Conservation (phyloP, 1,140 invertebrate species). For the Leucophenga varia region DNA sequence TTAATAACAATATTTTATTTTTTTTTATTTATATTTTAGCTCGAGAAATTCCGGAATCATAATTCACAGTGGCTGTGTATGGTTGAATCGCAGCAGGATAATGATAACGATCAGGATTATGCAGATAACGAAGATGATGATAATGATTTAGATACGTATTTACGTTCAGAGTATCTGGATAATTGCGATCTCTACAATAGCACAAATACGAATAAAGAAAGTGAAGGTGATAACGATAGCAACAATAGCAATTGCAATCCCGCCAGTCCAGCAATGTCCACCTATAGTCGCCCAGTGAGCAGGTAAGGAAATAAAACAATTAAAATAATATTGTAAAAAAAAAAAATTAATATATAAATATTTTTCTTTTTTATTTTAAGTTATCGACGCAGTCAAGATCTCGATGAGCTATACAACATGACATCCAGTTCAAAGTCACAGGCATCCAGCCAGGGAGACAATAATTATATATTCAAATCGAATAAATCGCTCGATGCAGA, state of each 20-base stretch:
- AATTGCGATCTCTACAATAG: conserved; percentile 49
- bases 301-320: conserved; percentile 26
- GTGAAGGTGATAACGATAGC: conserved; percentile 35
- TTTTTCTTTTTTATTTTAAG: conserved; percentile 14
- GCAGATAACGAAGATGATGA: conserved; percentile 62
- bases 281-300: conserved; percentile 51
- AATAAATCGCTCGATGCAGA: conserved; percentile 45
- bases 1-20: conserved; percentile 1
- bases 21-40: conserved; percentile 41
- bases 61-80: conserved; percentile 98
- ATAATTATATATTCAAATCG: conserved; percentile 46
- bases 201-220: conserved; percentile 28
- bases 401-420: conserved; percentile 60
- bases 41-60: conserved; percentile 93
- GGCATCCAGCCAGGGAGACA: conserved; percentile 51
- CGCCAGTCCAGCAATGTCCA: conserved; percentile 41
- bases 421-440: conserved; percentile 61
- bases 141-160: conserved; percentile 69
- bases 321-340: not conserved
- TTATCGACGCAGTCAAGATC: conserved; percentile 58
- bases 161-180: conserved; percentile 69
- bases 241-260: conserved; percentile 43
- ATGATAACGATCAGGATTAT: conserved; percentile 59
- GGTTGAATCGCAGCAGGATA: conserved; percentile 69
- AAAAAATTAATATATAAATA: conserved; percentile 1